Base-by-base conservation (phyloP, 2,888 invertebrate species). In the Apodemia hepburni region DNA sequence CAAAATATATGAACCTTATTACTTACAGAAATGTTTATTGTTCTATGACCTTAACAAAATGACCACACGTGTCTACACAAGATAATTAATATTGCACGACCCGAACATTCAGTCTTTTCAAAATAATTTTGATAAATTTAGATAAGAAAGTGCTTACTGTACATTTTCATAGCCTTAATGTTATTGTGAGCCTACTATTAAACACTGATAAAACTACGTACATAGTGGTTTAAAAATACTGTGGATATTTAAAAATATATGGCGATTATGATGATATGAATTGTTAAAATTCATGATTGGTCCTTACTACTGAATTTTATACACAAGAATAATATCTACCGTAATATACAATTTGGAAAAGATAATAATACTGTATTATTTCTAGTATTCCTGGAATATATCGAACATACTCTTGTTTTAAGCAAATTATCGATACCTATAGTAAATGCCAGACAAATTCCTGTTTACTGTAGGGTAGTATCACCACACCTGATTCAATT, bases 31-130 rank as follows among this genome's bases (percentile, higher is more conserved):
- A 45, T 45, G 42, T 45, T 45, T 45, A 6, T 42, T 45, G 3
- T 45, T 45, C 42, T 45, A 15, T 45, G 42, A 45, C 42, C n/a
- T 35, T 38, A 12, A 38, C n/a, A 15, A 45, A 45, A 38, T 38
- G 4, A 12, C 38, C 11, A 12, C 12, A 12, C 35, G 35, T 42
- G 42, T 42, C 15, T 5, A 4, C 42, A 15, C n/a, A n/a, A 11
- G 42, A 42, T 42, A n/a, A n/a, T 45, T 45, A 45, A 45, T 87
- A 89, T 90, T 90, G 90, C 90, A 90, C 90, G 81, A 80, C 90
- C 90, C 90, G 77, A 77, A 74, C 71, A 72, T 69, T 87, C 87
- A 87, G 88, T 87, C 88, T 85, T 84, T 76, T 74, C 76, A 79
- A 75, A 67, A 65, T 66, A 54, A 54, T 54, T 54, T 54, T 7